A percentile compares a stretch with the other conserved stretches of the same genome.
Evolutionary conservation across 2,888 invertebrate species (phyloP).

Genomic region (Halictus ligatus): DNA sequence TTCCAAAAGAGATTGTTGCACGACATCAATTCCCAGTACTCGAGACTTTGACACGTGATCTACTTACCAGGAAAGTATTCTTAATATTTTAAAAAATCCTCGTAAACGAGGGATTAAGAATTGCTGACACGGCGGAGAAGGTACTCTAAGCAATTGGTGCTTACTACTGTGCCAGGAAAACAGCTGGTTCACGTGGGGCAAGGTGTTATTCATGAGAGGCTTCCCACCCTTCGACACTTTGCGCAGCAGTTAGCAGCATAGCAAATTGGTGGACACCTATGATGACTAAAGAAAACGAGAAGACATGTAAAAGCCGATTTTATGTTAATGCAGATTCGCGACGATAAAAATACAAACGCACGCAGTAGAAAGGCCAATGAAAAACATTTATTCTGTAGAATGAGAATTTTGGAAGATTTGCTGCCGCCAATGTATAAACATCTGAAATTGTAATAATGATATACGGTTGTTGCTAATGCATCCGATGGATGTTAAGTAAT

Average conservation of each 20-base stretch:
- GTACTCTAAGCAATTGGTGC: not conserved
- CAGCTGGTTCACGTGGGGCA: not conserved
- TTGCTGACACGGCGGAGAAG: not conserved
- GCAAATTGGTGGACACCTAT: not conserved
- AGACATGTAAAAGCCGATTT: not conserved
- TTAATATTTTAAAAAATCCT: not conserved
- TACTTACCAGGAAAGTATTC: not conserved
- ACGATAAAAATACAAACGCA: not conserved
- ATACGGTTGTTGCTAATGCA: too few relatives aligned
- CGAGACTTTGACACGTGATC: not conserved
- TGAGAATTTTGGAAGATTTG: not conserved
- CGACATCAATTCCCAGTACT: not conserved
- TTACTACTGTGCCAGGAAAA: not conserved
- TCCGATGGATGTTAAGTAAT: too few relatives aligned
- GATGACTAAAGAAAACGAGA: not conserved
- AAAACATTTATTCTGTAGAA: not conserved
- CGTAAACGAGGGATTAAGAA: not conserved
- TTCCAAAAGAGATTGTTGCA: not conserved
- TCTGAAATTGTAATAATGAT: too few relatives aligned
- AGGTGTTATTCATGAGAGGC: not conserved
- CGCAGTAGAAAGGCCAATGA: not conserved
- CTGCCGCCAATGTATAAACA: too few relatives aligned
- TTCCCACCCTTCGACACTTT: not conserved
- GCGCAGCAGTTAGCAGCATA: not conserved
- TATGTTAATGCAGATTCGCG: not conserved